Percentiles rank a stretch among this genome's conserved stretches.
Conservation (phyloP, 2,797 vertebrate species). For the Denticeps clupeoides region DNA sequence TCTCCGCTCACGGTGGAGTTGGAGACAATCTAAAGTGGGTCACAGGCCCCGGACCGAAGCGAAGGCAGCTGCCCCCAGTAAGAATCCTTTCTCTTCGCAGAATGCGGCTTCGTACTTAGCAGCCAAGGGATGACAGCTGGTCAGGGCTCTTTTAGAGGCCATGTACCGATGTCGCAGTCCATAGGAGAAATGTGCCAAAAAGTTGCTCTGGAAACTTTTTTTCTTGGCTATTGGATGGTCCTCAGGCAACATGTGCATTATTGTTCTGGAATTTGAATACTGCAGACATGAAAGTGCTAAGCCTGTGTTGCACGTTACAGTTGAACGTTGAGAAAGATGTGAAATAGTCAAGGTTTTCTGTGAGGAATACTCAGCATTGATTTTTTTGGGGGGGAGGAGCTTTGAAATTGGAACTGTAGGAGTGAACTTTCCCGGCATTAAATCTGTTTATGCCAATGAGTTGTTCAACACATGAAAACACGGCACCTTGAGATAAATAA, state of each 20-base stretch:
- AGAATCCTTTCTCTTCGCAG: constrained; percentile 38
- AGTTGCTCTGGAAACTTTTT: constrained; percentile 13
- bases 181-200: neutral
- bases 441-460: constrained; percentile 1
- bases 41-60: constrained; percentile 65
- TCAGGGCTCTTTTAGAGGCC: constrained; percentile 36
- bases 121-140: constrained; percentile 48
- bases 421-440: neutral
- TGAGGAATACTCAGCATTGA: neutral
- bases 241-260: constrained; percentile 11
- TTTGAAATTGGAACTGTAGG: neutral
- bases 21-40: constrained; percentile 59
- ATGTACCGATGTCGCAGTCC: constrained; percentile 18
- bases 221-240: constrained; percentile 18
- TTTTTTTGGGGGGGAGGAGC: too few relatives aligned
- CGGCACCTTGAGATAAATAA: neutral
- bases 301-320: too few relatives aligned
- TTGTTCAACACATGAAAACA: neutral
- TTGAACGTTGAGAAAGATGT: too few relatives aligned
- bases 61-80: constrained; percentile 54
- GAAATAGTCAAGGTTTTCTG: too few relatives aligned
- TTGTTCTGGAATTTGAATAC: neutral
- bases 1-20: constrained; percentile 28
- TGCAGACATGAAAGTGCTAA: neutral
- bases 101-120: constrained; percentile 22